Conservation (phyloP, 2,797 vertebrate genomes). For the Astyanax mexicanus region DNA sequence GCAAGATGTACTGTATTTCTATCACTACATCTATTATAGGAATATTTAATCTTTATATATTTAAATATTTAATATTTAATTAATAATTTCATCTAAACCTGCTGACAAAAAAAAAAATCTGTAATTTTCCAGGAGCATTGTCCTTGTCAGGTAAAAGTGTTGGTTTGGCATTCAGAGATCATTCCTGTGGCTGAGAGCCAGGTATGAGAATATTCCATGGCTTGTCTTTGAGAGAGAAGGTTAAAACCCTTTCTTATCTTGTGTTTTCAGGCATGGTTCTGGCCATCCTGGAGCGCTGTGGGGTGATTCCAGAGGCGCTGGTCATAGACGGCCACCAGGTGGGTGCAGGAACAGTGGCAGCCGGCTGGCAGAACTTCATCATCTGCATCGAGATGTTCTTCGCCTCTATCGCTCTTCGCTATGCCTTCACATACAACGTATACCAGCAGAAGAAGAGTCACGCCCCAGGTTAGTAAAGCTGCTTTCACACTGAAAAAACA, state of each 20-base stretch:
- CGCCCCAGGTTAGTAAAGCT: slow-evolving; percentile 81
- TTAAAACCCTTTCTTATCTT: background rate
- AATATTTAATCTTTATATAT: too few relatives aligned
- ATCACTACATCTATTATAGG: too few relatives aligned
- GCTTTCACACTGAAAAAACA: too few relatives aligned
- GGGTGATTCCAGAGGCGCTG: slow-evolving; percentile 89
- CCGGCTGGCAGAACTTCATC: slow-evolving; percentile 96
- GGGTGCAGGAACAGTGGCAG: slow-evolving; percentile 91
- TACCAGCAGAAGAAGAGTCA: slow-evolving; percentile 89
- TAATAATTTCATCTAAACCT: too few relatives aligned
- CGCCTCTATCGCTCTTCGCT: slow-evolving; percentile 89
- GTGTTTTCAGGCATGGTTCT: slow-evolving; percentile 85
- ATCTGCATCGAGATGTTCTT: slow-evolving; percentile 97
- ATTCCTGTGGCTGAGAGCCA: background rate
- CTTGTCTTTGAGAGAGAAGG: background rate
- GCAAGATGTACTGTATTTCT: too few relatives aligned
- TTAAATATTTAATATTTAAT: too few relatives aligned
- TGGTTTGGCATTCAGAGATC: background rate
- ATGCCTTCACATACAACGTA: slow-evolving; percentile 89
- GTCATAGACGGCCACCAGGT: slow-evolving; percentile 83
- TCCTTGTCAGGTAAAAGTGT: background rate
- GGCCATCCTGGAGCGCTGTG: slow-evolving; percentile 91
- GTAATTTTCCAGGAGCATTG: background rate
- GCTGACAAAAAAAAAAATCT: too few relatives aligned
- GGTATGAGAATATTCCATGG: background rate